These are phyloP conservation scores for Drepanosiphum platanoidis DNA, from an alignment of 2,888 invertebrate genomes.

Conservation along the genomic window DNA sequence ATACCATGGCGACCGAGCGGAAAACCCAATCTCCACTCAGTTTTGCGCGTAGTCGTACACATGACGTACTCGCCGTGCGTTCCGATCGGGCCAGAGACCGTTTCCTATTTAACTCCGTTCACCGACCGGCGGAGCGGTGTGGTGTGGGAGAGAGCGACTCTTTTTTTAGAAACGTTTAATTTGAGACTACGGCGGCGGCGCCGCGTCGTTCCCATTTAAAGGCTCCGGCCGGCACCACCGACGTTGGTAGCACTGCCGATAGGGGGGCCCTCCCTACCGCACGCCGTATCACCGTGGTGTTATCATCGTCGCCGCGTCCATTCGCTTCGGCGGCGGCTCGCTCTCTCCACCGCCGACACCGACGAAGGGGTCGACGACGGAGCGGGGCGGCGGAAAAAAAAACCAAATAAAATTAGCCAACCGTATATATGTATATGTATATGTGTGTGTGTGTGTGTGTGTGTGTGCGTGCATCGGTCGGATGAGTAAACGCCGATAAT, in stretches of 20 bases:
- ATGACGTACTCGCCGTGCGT: too few relatives aligned
- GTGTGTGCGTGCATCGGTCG: constrained; percentile 28
- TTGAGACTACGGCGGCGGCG: constrained; percentile 43
- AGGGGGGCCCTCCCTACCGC: neutral
- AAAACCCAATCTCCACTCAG: neutral
- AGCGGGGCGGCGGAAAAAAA: constrained; percentile 38
- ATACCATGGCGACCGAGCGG: neutral
- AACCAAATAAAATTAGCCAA: constrained; percentile 61
- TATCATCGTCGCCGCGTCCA: constrained; percentile 35
- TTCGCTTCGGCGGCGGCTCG: constrained; percentile 17
- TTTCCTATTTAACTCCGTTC: neutral
- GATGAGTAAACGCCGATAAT: constrained; percentile 58
- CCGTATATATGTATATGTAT: constrained; percentile 16
- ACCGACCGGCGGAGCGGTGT: neutral
- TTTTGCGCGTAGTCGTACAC: too few relatives aligned
- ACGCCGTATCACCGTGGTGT: constrained; percentile 27
- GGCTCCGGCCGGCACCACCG: constrained; percentile 14
- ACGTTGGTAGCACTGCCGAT: constrained; percentile 50
- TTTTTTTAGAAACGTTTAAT: constrained; percentile 59
- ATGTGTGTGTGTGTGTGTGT: neutral
- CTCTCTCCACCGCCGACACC: neutral
- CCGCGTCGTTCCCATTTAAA: constrained; percentile 51
- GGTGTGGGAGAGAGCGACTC: constrained; percentile 30
- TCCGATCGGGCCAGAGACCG: neutral
- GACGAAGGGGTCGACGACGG: neutral